phyloP scores from a whole-genome alignment of 2,797 vertebrate species.

The Spinus olivaceus region DNA sequence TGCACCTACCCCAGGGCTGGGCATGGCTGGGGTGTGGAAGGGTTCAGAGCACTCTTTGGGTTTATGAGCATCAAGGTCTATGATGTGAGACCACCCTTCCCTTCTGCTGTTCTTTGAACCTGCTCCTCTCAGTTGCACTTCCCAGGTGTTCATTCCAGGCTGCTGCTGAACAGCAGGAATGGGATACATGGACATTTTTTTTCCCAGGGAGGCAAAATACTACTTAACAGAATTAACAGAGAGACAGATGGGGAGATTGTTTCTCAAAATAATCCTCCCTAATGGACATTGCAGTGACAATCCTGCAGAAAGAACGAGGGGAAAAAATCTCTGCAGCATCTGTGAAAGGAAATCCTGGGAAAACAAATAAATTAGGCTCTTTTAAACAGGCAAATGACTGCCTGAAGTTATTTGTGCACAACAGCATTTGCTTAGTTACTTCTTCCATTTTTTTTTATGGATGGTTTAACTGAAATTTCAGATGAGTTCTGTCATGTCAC shows the following conservation, averaged over 20 bases:
- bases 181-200: neutral
- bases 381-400: neutral
- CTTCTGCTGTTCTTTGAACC: neutral
- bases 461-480: neutral
- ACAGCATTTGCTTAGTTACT: neutral
- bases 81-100: neutral
- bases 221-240: conserved; percentile 22
- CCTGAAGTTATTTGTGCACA: neutral
- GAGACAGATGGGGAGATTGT: neutral
- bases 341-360: neutral
- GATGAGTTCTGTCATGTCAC: neutral
- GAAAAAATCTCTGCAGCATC: neutral
- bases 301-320: neutral
- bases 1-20: rapidly evolving
- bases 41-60: neutral
- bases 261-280: conserved; percentile 35
- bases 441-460: neutral
- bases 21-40: rapidly evolving
- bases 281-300: neutral
- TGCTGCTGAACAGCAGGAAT: neutral
- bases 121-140: neutral
- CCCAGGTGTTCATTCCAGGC: neutral
- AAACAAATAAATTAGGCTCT: conserved; percentile 26
- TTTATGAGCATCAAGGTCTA: neutral
- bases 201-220: neutral